phyloP scores from a whole-genome alignment of 2,113 vertebrate genomes.

The Dicaeum eximium region DNA sequence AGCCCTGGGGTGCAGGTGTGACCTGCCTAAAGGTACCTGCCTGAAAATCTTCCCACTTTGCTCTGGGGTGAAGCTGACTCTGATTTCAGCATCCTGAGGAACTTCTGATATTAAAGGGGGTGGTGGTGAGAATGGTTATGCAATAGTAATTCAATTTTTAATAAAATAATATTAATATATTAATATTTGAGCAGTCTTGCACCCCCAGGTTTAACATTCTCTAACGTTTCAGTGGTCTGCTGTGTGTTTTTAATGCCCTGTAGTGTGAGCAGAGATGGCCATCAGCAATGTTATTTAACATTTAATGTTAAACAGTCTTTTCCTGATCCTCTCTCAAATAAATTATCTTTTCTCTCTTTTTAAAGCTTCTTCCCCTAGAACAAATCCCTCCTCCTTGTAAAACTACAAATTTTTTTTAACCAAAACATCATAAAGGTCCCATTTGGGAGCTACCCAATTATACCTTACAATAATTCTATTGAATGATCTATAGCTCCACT shows the following conservation, averaged over 20 bases:
- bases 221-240: neutral
- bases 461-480: constrained; percentile 30
- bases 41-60: neutral
- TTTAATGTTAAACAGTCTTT: neutral
- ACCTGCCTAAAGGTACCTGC: neutral
- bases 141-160: neutral
- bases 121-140: neutral
- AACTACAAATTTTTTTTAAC: neutral
- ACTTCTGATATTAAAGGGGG: neutral
- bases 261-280: neutral
- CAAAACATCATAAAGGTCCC: constrained; percentile 20
- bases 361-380: neutral
- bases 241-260: neutral
- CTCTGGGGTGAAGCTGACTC: neutral
- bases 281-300: neutral
- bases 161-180: neutral
- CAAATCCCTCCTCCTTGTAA: neutral
- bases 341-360: neutral
- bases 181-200: neutral
- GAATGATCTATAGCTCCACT: constrained; percentile 40
- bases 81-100: neutral
- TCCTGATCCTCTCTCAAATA: neutral
- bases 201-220: neutral
- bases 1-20: neutral
- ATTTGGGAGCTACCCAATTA: constrained; percentile 37